These are phyloP conservation scores for Bombus haemorrhoidalis DNA, from an alignment of 1,140 invertebrate genomes.

Conservation along the genomic window DNA sequence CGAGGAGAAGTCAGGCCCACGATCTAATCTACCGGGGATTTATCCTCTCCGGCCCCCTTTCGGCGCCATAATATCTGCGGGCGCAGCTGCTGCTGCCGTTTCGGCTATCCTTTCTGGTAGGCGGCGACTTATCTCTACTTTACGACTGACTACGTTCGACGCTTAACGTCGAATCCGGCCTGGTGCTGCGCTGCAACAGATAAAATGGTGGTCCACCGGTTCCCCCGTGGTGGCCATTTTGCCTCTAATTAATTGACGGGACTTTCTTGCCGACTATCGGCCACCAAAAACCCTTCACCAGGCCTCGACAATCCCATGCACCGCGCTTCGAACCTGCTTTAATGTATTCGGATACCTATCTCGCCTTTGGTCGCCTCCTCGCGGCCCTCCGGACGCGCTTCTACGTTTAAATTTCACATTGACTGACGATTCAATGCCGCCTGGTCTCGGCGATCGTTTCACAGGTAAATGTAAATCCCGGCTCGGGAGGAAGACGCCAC, in stretches of 20 bases:
- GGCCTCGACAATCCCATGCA: conserved; percentile 8
- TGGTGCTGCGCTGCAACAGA: conserved; percentile 53
- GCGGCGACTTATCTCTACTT: conserved; percentile 72
- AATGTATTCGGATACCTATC: conserved; percentile 68
- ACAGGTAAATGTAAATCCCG: conserved; percentile 44
- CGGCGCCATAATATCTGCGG: conserved; percentile 75
- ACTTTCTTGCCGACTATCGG: conserved; percentile 32
- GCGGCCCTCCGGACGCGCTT: conserved; percentile 13
- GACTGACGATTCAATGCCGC: conserved; percentile 61
- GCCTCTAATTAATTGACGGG: conserved; percentile 70
- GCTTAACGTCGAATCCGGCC: conserved; percentile 66
- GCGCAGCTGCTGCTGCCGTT: conserved; percentile 75
- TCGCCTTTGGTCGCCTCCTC: conserved; percentile 21
- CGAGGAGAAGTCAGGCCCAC: conserved; percentile 50
- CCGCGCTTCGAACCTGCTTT: conserved; percentile 31
- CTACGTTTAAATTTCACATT: conserved; percentile 57
- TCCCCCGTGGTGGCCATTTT: conserved; percentile 64
- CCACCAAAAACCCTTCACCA: conserved; percentile 49
- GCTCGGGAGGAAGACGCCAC: conserved; percentile 40
- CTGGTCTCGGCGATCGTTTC: conserved; percentile 19
- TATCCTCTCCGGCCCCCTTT: conserved; percentile 73
- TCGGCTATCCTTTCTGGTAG: conserved; percentile 71
- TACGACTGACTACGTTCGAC: conserved; percentile 69
- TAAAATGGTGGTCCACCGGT: conserved; percentile 68
- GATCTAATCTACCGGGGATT: conserved; percentile 75